These are phyloP conservation scores for Drosophila maculinotata DNA, from an alignment of 2,888 invertebrate genomes.

Conservation along the genomic window DNA sequence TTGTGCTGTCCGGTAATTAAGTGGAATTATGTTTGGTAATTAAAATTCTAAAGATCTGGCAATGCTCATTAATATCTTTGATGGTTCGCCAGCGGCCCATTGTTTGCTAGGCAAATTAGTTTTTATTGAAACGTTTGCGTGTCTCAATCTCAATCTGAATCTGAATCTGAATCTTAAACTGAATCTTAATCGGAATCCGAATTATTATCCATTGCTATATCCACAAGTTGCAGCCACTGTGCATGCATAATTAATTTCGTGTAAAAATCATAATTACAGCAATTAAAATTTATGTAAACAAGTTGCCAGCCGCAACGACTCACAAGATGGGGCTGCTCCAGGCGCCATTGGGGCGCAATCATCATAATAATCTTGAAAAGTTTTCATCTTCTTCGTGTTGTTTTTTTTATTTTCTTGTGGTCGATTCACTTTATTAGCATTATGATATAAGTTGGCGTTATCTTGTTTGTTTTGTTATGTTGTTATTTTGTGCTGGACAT, in stretches of 20 bases:
- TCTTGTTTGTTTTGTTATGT: constrained; percentile 22
- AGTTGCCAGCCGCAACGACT: constrained; percentile 52
- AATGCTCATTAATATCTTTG: constrained; percentile 29
- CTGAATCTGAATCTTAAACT: constrained; percentile 9
- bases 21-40: constrained; percentile 46
- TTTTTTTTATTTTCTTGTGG: constrained; percentile 18
- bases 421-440: constrained; percentile 55
- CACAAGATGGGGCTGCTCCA: constrained; percentile 20
- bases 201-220: constrained; percentile 15
- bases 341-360: constrained; percentile 60
- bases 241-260: constrained; percentile 76
- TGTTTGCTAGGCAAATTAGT: constrained; percentile 32
- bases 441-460: constrained; percentile 46
- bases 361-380: constrained; percentile 55
- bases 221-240: constrained; percentile 48
- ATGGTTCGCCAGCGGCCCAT: constrained; percentile 2
- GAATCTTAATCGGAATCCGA: constrained; percentile 17
- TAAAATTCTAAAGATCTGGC: constrained; percentile 33
- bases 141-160: constrained; percentile 24
- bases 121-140: constrained; percentile 41
- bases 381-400: constrained; percentile 33
- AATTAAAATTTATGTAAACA: constrained; percentile 77
- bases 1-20: constrained; percentile 48
- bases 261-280: constrained; percentile 77
- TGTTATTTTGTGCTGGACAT: constrained; percentile 12